These are phyloP conservation scores for Apis laboriosa DNA, from an alignment of 1,140 invertebrate genomes.

Conservation along the genomic window DNA sequence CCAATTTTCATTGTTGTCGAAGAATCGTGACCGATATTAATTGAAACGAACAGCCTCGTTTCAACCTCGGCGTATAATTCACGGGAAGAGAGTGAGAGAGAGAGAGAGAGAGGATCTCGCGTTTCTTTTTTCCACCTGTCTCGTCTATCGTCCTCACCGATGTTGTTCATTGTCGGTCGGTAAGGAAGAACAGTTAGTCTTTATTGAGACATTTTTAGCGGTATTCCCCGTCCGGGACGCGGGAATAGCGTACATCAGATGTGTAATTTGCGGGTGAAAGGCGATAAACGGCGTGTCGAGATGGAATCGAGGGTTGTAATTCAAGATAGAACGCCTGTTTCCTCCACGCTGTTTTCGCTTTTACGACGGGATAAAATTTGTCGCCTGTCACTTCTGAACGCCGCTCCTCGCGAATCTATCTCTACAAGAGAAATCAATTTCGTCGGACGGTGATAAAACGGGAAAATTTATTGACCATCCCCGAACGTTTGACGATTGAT, in stretches of 20 bases:
- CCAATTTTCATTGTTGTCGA: constrained; percentile 41
- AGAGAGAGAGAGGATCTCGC: neutral
- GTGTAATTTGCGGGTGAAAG: neutral
- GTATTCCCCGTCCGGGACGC: neutral
- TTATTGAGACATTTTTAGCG: constrained; percentile 8
- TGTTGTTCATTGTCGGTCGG: constrained; percentile 19
- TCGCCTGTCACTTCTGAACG: neutral
- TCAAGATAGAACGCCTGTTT: neutral
- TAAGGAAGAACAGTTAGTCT: neutral
- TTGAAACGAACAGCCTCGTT: constrained; percentile 13
- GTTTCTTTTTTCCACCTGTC: constrained; percentile 10
- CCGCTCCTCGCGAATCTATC: neutral
- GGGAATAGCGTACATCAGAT: neutral
- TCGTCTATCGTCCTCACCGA: neutral
- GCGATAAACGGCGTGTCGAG: constrained; percentile 8
- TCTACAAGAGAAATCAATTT: neutral
- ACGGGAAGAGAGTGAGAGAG: neutral
- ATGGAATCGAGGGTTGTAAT: neutral
- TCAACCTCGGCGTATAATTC: constrained; percentile 21
- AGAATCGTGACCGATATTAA: constrained; percentile 26
- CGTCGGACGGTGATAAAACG: neutral
- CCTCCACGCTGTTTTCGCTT: neutral
- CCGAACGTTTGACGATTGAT: too few relatives aligned
- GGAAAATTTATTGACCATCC: neutral
- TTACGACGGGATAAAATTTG: neutral